Conservation (phyloP, 1,140 invertebrate genomes). For the Eriocheir sinensis region DNA sequence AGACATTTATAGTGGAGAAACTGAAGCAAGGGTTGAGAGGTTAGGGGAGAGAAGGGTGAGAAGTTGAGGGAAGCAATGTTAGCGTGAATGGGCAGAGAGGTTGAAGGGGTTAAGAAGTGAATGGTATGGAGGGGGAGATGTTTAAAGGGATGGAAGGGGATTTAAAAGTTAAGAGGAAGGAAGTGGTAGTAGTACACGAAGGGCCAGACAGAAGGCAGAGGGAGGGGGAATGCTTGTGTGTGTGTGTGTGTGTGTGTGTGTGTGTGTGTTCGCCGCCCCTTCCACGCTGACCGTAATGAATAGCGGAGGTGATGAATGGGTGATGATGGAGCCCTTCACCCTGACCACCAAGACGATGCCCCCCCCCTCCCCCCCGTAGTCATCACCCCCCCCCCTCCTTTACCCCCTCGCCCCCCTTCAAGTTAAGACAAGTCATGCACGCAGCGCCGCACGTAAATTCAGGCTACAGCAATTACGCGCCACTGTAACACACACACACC, state of each 20-base stretch:
- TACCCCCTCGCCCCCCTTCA: not conserved
- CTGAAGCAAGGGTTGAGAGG: no score
- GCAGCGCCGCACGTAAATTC: not conserved
- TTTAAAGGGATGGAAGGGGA: no score
- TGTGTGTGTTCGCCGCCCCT: not conserved
- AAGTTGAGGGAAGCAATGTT: not conserved
- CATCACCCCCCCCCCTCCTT: no score
- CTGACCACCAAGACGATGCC: not conserved
- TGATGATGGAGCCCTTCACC: not conserved
- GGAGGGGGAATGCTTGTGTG: not conserved
- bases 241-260: no score
- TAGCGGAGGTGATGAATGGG: slow-evolving; percentile 2
- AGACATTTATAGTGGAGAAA: no score
- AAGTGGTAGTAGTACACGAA: no score
- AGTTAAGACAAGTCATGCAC: slow-evolving; percentile 10
- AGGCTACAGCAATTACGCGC: not conserved
- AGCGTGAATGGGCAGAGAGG: no score
- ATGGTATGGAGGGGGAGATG: not conserved
- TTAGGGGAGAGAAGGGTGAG: not conserved
- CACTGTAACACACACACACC: not conserved
- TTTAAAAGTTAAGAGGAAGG: no score
- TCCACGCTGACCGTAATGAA: not conserved
- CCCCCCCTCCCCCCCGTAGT: no score
- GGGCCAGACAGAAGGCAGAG: no score
- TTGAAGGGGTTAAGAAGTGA: no score